Evolutionary conservation across 2,113 vertebrate species (phyloP).

Genomic region (Dipodomys merriami): DNA sequence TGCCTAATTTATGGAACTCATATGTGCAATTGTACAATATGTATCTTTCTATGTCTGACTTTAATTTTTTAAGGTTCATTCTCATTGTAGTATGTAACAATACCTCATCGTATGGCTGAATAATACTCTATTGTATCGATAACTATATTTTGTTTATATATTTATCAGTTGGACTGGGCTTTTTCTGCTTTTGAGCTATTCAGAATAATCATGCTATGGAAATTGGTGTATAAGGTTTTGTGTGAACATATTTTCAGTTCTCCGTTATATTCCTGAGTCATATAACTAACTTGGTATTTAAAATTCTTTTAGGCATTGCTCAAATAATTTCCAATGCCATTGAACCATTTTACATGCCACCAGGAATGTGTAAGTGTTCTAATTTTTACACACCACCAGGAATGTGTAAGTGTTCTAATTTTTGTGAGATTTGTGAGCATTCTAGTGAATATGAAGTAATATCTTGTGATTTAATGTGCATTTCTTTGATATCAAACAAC

Average conservation of each 20-base stretch:
- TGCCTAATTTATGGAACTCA: not conserved
- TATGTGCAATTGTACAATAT: not conserved
- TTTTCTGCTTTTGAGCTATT: not conserved
- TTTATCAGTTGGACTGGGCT: not conserved
- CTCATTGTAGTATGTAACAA: rapidly evolving
- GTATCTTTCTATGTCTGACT: not conserved
- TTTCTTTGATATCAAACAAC: not conserved
- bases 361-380: not conserved
- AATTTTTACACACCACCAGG: not conserved
- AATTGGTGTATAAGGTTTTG: not conserved
- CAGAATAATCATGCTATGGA: not conserved
- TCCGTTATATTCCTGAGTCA: not conserved
- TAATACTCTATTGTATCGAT: too few species aligned
- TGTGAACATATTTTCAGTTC: not conserved
- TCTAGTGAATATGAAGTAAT: not conserved
- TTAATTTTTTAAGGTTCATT: not conserved
- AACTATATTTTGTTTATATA: not conserved
- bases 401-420: not conserved
- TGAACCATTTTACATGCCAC: rapidly evolving
- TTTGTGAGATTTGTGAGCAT: not conserved
- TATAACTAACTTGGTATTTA: not conserved
- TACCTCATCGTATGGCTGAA: not conserved
- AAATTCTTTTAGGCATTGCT: not conserved
- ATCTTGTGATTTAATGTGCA: not conserved
- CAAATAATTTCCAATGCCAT: not conserved